Evolutionary conservation across 2,113 vertebrate genomes (phyloP), one percentile per base, ranked within the genome.

Genomic region (Cynocephalus volans): DNA sequence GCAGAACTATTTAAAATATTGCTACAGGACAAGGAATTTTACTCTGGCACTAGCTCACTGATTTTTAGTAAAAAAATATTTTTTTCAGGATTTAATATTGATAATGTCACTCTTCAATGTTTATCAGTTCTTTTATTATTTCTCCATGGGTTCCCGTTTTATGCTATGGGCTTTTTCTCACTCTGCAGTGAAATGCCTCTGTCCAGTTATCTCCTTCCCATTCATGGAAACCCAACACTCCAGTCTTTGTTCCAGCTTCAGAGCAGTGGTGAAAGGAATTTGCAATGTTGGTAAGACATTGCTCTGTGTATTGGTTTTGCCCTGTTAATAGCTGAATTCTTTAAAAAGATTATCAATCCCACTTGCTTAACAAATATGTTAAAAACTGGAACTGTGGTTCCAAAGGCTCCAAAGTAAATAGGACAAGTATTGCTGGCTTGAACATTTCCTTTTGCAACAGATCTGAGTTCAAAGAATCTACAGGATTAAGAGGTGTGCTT

Each of bases 331-430:
- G 31, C 33, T 82, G 60, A 89, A 82, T 90, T 54, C 69, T 97
- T 96, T 87, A 90, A 95, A 73, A 97, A 73, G 19, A 90, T 96
- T 98, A 98, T 97, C 96, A 54, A 65, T 73, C 23, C 15, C 33
- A 41, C 56, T 97, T 64, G 69, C 36, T 95, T 79, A 84, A 96
- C 62, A 97, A 95, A 94, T 88, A 90, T 69, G 52, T 93, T 97
- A 85, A 95, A 97, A 97, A 85, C 97, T 87, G 96, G 97, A 98
- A 97, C 95, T 85, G 21, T 85, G 75, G 79, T 91, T 15, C 45
- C 26, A 84, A 92, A 76, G 41, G 64, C 81, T 96, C 97, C 96
- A 98, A 96, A 84, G 48, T 93, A 96, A 98, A 98, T 24, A 97
- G 50, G 54, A 73, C 41, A 77, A 77, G 76, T 73, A 60, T n/a